A percentile compares a stretch with the other conserved stretches of the same genome.
phyloP scores from a whole-genome alignment of 1,140 invertebrate species.

The Pseudachorutes palmiensis region DNA sequence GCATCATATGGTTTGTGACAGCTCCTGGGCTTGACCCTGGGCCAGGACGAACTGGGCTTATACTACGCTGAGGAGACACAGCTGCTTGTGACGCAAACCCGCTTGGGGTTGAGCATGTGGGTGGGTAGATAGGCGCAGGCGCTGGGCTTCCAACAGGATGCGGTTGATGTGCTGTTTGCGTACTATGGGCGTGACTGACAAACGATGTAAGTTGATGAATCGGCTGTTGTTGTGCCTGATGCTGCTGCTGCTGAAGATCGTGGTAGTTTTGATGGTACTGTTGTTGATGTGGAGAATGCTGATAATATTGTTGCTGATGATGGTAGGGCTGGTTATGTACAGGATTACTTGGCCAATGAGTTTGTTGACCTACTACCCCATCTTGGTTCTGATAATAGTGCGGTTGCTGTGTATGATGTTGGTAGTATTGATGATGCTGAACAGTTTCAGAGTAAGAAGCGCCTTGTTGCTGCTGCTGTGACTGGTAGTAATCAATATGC shows the following conservation, averaged over 20 bases:
- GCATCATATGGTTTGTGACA: constrained; percentile 1
- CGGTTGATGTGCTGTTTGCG: not conserved
- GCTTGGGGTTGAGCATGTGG: not conserved
- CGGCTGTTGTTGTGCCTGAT: not conserved
- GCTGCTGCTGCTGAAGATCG: not conserved
- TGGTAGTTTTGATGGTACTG: not conserved
- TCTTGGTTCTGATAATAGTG: not conserved
- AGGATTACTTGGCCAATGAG: not conserved
- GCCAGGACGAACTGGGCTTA: not conserved
- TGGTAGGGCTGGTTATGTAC: not conserved
- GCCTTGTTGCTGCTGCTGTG: not conserved
- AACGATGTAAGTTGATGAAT: not conserved
- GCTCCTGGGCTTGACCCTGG: not conserved
- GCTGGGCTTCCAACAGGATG: not conserved
- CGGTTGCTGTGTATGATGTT: not conserved
- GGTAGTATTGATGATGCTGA: not conserved
- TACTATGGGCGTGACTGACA: not conserved
- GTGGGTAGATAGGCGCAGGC: not conserved
- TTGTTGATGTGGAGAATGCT: not conserved
- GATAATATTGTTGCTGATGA: not conserved
- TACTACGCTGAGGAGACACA: not conserved
- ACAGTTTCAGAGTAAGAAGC: not conserved
- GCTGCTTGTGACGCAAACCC: not conserved
- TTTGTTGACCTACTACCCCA: not conserved
- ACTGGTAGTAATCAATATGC: not conserved